phyloP scores from a whole-genome alignment of 2,888 invertebrate genomes.

The Ophion costatus region DNA sequence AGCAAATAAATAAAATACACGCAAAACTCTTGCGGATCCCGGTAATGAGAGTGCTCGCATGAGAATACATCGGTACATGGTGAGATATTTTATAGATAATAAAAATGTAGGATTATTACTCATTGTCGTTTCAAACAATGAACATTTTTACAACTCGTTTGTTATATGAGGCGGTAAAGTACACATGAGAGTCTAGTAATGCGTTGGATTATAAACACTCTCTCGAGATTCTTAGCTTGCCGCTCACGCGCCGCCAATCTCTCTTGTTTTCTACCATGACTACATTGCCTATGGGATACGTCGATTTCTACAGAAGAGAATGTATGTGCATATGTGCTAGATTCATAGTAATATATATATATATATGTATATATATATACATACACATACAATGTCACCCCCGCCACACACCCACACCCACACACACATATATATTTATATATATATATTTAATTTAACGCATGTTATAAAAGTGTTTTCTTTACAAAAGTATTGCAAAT shows the following conservation, averaged over 20 bases:
- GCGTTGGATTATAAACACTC: constrained; percentile 20
- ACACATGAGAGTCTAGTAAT: constrained; percentile 48
- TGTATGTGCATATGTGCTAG: constrained; percentile 35
- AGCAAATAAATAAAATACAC: constrained; percentile 5
- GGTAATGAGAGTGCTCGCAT: constrained; percentile 46
- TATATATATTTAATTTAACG: constrained; percentile 72
- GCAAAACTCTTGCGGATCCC: constrained; percentile 1
- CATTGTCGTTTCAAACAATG: constrained; percentile 50
- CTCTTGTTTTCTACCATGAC: constrained; percentile 54
- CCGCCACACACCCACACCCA: too few species aligned
- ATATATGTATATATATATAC: too few species aligned
- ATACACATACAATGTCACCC: too few species aligned
- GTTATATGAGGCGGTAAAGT: constrained; percentile 22
- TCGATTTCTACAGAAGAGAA: constrained; percentile 53
- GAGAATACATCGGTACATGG: constrained; percentile 48
- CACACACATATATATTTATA: too few species aligned
- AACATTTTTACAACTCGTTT: constrained; percentile 37
- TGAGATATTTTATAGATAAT: constrained; percentile 2
- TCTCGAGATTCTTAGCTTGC: constrained; percentile 24
- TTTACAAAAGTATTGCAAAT: too few species aligned
- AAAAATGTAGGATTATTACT: constrained; percentile 44
- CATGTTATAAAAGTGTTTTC: background rate
- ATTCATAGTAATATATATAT: constrained; percentile 75
- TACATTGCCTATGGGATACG: constrained; percentile 62
- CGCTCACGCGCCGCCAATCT: constrained; percentile 32